Conservation (phyloP, 1,140 invertebrate species). For the Leptoteleia sp. region DNA sequence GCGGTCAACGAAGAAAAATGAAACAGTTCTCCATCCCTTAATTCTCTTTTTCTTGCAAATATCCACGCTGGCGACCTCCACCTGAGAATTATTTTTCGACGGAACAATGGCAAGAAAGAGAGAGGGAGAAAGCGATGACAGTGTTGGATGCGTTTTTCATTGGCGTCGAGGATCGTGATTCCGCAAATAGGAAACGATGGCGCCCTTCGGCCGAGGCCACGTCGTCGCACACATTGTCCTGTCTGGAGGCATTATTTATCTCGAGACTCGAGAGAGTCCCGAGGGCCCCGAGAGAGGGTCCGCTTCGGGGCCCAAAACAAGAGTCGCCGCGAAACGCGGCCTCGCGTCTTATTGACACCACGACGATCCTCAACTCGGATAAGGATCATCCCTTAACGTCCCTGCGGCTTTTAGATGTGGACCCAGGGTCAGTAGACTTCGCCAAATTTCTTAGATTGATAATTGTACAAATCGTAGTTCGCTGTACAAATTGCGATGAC, state of each 20-base stretch:
- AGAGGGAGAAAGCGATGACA: constrained; percentile 14
- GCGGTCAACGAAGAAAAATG: constrained; percentile 4
- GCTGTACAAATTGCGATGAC: no score
- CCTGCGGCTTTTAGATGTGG: no score
- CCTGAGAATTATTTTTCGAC: constrained; percentile 58
- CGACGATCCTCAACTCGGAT: constrained; percentile 24
- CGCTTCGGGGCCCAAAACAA: constrained; percentile 33
- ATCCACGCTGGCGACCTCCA: constrained; percentile 51
- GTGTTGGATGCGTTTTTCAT: constrained; percentile 59
- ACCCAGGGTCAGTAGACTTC: no score
- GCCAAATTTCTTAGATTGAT: no score
- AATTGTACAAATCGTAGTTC: no score
- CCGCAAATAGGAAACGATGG: constrained; percentile 55
- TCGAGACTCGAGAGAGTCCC: constrained; percentile 33
- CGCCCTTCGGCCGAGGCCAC: constrained; percentile 48
- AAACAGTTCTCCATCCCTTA: constrained; percentile 3
- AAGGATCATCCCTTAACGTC: constrained; percentile 9
- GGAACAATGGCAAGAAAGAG: constrained; percentile 51
- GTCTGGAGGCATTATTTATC: constrained; percentile 68
- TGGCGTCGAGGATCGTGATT: constrained; percentile 56
- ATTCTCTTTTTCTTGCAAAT: constrained; percentile 27
- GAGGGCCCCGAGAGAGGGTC: no score
- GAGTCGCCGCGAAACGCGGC: constrained; percentile 20
- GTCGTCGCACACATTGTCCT: constrained; percentile 70
- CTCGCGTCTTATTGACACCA: constrained; percentile 23